phyloP scores from a whole-genome alignment of 1,140 invertebrate genomes.

The Brachionus rotundiformis region DNA sequence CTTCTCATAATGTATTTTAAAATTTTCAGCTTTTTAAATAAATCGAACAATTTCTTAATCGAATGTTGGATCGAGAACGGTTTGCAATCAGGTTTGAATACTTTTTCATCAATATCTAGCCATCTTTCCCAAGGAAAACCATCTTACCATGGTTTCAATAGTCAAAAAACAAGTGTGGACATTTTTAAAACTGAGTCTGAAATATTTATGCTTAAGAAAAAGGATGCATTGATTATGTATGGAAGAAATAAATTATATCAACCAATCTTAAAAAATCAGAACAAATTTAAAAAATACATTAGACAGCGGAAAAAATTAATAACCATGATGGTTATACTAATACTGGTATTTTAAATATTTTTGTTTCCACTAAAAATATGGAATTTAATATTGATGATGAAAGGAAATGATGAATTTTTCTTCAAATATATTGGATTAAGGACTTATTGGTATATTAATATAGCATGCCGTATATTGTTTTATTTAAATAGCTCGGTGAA shows the following conservation, averaged over 20 bases:
- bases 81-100: background rate
- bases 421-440: background rate
- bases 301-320: slow-evolving; percentile 32
- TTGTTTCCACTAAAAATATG: slow-evolving; percentile 45
- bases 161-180: background rate
- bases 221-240: background rate
- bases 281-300: background rate
- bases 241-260: background rate
- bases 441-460: slow-evolving; percentile 37
- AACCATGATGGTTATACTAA: slow-evolving; percentile 4
- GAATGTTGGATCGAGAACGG: background rate
- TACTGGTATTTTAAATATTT: slow-evolving; percentile 20
- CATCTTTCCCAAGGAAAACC: background rate
- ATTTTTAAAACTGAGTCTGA: background rate
- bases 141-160: background rate
- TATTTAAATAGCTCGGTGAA: slow-evolving; percentile 48
- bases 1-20: background rate
- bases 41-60: slow-evolving; percentile 20
- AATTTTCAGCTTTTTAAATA: slow-evolving; percentile 28
- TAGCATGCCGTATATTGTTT: slow-evolving; percentile 26
- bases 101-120: background rate
- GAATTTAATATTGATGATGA: slow-evolving; percentile 9
- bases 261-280: background rate
- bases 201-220: background rate
- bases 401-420: background rate